Evolutionary conservation across 1,140 invertebrate genomes (phyloP).

Genomic region (Ceratina japonica): DNA sequence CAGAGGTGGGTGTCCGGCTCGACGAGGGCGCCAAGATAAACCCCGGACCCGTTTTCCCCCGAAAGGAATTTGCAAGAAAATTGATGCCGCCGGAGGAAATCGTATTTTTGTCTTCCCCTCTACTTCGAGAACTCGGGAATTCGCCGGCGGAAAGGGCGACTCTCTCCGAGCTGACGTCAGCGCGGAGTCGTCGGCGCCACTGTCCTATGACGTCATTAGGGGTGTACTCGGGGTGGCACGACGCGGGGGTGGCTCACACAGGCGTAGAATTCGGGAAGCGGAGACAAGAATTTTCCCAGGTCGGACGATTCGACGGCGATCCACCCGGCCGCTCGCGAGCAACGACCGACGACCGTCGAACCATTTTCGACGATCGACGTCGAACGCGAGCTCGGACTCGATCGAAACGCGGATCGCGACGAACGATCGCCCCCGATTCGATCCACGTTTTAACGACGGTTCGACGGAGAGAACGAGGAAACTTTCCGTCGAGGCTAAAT

Average conservation of each 20-base stretch:
- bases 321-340: neutral
- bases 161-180: constrained; percentile 59
- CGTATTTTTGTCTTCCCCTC: too few species aligned
- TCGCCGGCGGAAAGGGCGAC: constrained; percentile 7
- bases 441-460: too few species aligned
- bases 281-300: constrained; percentile 44
- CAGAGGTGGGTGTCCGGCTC: constrained; percentile 25
- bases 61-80: neutral
- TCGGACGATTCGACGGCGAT: neutral
- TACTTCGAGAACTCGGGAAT: constrained; percentile 4
- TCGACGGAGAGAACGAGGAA: too few species aligned
- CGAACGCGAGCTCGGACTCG: too few species aligned
- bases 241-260: constrained; percentile 51
- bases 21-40: constrained; percentile 10
- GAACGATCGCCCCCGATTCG: too few species aligned
- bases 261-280: constrained; percentile 51
- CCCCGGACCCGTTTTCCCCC: too few species aligned
- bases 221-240: constrained; percentile 31
- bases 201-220: constrained; percentile 68
- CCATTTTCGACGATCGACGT: too few species aligned
- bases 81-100: too few species aligned
- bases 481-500: too few species aligned
- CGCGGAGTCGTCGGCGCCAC: constrained; percentile 57
- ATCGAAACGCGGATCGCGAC: too few species aligned
- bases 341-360: too few species aligned